Evolutionary conservation across 1,140 invertebrate species (phyloP).

Genomic region (Dendroctonus ponderosae): DNA sequence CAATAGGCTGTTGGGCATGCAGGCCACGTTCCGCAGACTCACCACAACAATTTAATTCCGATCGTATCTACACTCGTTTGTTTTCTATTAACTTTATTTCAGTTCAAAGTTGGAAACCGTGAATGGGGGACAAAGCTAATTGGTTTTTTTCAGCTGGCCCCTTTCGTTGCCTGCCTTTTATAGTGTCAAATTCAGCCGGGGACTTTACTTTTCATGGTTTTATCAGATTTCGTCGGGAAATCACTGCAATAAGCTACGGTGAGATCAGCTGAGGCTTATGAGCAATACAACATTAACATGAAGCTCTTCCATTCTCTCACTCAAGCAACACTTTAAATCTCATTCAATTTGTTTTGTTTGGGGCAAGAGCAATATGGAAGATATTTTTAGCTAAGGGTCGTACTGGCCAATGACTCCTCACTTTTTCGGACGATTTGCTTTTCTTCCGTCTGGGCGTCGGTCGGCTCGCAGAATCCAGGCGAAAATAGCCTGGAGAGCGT

Average conservation of each 20-base stretch:
- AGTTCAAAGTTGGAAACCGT: constrained; percentile 36
- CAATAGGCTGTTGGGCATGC: constrained; percentile 24
- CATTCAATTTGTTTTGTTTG: no score
- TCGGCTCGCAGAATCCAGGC: constrained; percentile 23
- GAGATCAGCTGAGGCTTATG: no score
- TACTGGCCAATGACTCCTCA: constrained; percentile 27
- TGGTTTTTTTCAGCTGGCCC: constrained; percentile 30
- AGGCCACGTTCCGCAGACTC: constrained; percentile 33
- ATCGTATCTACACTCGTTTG: constrained; percentile 35
- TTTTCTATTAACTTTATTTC: constrained; percentile 39
- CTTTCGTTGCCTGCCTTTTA: background rate
- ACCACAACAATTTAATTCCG: constrained; percentile 38
- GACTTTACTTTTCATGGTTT: no score
- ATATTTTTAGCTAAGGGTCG: background rate
- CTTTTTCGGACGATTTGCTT: constrained; percentile 22
- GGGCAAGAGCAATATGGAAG: no score
- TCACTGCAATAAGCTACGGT: no score
- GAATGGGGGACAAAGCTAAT: constrained; percentile 37
- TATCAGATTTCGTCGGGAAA: no score
- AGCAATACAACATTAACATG: no score
- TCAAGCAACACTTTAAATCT: no score
- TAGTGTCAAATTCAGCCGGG: constrained; percentile 6
- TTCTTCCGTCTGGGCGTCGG: constrained; percentile 24
- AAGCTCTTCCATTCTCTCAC: no score
- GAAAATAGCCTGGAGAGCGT: constrained; percentile 34